Evolutionary conservation across 1,140 invertebrate genomes (phyloP), one percentile per base, ranked within the genome.

Genomic region (Seison nebaliae): DNA sequence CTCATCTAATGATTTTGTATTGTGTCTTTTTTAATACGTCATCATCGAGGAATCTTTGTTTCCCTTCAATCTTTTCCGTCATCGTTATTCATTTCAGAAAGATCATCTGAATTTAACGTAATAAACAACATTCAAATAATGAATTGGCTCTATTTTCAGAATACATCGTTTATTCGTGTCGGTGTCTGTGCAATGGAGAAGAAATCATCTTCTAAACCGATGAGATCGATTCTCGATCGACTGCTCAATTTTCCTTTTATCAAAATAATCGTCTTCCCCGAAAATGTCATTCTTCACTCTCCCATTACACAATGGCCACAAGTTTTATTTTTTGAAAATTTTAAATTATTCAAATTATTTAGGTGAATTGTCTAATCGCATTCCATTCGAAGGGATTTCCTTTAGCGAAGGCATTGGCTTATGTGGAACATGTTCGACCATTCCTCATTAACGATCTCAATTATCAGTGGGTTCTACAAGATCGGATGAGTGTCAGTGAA

Each of bases 331-430:
- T n/a, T n/a, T n/a, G n/a, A n/a, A n/a, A n/a, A n/a, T n/a, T n/a
- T n/a, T n/a, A n/a, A n/a, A n/a, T n/a, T n/a, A n/a, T n/a, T n/a
- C n/a, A n/a, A n/a, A n/a, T n/a, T n/a, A n/a, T n/a, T n/a, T n/a
- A n/a, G n/a, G n/a, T n/a, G n/a, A 86, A 98, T 60, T 94, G 83
- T 52, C 66, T 99, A 11, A 83, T 98, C 42, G 88, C 81, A 42
- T 99, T 98, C 57, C 86, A 96, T 57, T 93, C 86, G 1, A 81
- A 86, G 62, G 84, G 55, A n/a, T 98, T 93, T 64, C 88, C 83
- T 4, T 64, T 91, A 38, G 79, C 84, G 49, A 98, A 96, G 65
- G 84, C 88, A n/a, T 81, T 93, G 48, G 73, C 74, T 49, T 98
- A 98, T 63, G 74, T 81, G 20, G 74, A 77, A 51, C 62, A 93